These are phyloP conservation scores for Halichoeres trimaculatus DNA, from an alignment of 2,113 vertebrate species.

Conservation along the genomic window DNA sequence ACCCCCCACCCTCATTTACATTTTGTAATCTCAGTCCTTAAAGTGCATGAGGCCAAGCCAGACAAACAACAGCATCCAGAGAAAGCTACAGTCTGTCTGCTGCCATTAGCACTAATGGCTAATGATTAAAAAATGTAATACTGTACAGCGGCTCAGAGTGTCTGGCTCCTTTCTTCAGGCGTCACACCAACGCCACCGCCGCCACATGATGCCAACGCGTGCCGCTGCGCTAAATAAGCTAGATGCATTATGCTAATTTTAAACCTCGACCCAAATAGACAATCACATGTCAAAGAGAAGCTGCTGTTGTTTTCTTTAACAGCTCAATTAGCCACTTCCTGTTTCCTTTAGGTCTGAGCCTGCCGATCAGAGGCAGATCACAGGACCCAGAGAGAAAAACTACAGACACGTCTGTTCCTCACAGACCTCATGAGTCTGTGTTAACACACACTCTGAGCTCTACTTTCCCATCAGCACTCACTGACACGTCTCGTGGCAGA, in stretches of 20 bases:
- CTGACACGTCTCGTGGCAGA: background rate
- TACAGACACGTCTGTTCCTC: background rate
- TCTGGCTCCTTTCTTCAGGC: slow-evolving; percentile 48
- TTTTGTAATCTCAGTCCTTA: slow-evolving; percentile 71
- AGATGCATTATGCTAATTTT: slow-evolving; percentile 46
- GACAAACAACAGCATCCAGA: slow-evolving; percentile 67
- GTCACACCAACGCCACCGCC: slow-evolving; percentile 13
- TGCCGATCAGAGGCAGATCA: background rate
- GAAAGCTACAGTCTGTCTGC: slow-evolving; percentile 56
- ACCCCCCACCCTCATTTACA: slow-evolving; percentile 59
- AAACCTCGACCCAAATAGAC: background rate
- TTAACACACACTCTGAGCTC: background rate
- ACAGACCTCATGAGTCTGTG: background rate
- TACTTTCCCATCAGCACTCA: slow-evolving; percentile 1
- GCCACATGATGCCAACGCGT: slow-evolving; percentile 32
- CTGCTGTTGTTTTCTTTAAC: background rate
- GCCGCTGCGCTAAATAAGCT: slow-evolving; percentile 8
- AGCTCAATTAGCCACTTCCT: background rate
- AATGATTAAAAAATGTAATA: slow-evolving; percentile 72
- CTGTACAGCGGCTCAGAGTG: slow-evolving; percentile 28
- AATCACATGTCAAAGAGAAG: background rate
- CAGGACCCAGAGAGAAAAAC: background rate
- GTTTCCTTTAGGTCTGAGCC: background rate
- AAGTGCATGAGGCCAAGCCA: slow-evolving; percentile 64
- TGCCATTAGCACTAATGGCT: slow-evolving; percentile 72